A percentile compares a stretch with the other conserved stretches of the same genome.
Conservation (phyloP, 2,113 vertebrate genomes). For the Perccottus glenii region DNA sequence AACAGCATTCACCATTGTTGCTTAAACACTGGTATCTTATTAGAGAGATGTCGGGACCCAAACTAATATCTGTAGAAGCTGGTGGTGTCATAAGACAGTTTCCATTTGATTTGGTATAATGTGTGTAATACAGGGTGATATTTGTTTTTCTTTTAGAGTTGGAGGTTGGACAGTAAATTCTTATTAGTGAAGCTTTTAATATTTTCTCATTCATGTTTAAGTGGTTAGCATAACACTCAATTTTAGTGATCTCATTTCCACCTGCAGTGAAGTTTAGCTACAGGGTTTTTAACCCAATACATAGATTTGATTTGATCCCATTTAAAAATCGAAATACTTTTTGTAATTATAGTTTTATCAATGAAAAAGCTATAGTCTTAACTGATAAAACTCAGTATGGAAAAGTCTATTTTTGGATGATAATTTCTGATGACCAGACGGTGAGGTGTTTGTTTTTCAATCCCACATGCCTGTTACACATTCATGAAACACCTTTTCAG, state of each 20-base stretch:
- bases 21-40: conserved; percentile 59
- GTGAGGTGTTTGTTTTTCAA: conserved; percentile 72
- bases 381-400: too few relatives aligned
- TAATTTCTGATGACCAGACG: conserved; percentile 59
- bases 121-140: not conserved
- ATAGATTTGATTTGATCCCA: not conserved
- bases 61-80: conserved; percentile 47
- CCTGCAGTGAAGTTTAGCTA: not conserved
- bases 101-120: conserved; percentile 8
- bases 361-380: not conserved
- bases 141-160: not conserved
- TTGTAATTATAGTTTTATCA: not conserved
- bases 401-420: conserved; percentile 66
- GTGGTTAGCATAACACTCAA: not conserved
- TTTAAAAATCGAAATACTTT: too few relatives aligned
- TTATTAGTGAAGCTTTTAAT: too few relatives aligned
- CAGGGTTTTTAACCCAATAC: not conserved
- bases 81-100: conserved; percentile 20
- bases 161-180: not conserved
- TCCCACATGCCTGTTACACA: conserved; percentile 61
- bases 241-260: not conserved
- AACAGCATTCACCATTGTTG: conserved; percentile 47
- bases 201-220: too few relatives aligned
- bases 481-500: conserved; percentile 65
- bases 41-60: conserved; percentile 71